phyloP scores from a whole-genome alignment of 2,113 vertebrate species.

The Upupa epops region DNA sequence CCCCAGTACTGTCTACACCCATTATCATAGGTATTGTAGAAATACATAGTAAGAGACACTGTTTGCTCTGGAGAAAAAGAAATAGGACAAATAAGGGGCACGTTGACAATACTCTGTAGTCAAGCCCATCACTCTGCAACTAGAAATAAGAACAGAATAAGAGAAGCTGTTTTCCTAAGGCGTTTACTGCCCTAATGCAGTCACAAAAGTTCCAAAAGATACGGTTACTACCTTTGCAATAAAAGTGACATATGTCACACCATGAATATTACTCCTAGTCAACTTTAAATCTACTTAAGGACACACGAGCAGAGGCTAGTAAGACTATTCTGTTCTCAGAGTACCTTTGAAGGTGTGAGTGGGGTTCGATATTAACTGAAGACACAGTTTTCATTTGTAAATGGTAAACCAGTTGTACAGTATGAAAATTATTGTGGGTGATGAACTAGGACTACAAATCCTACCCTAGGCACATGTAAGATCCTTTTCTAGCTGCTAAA shows the following conservation, averaged over 20 bases:
- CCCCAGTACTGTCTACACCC: background rate
- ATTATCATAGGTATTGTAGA: background rate
- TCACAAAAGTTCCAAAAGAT: background rate
- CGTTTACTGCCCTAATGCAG: background rate
- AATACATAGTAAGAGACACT: background rate
- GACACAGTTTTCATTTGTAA: background rate
- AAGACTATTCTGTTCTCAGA: background rate
- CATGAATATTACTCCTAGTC: background rate
- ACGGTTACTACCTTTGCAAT: background rate
- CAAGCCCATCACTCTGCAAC: background rate
- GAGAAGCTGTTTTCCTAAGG: background rate
- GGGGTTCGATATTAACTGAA: background rate
- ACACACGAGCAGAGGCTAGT: background rate
- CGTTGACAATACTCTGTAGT: background rate
- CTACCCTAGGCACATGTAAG: background rate
- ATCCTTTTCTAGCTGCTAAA: background rate
- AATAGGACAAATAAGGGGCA: background rate
- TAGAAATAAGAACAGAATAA: background rate
- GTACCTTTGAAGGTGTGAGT: background rate
- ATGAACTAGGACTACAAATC: constrained; percentile 22
- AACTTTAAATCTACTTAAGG: background rate
- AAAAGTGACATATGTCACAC: fast-evolving
- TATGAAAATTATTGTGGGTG: background rate
- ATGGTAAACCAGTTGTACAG: constrained; percentile 1
- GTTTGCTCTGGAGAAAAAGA: background rate